Evolutionary conservation across 2,888 invertebrate species (phyloP).

Genomic region (Lysandra bellargus): DNA sequence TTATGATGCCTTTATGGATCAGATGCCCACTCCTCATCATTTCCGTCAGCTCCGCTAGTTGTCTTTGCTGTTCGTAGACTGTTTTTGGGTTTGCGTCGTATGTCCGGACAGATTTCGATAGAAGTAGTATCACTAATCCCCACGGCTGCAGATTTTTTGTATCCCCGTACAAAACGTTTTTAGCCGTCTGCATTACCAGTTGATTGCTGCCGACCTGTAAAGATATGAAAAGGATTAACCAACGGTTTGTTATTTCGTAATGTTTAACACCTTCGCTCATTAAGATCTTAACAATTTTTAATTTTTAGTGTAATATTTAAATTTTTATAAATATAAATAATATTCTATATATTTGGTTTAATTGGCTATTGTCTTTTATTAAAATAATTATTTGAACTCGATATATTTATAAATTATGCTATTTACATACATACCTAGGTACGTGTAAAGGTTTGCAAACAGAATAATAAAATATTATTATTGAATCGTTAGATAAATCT

Average conservation of each 20-base stretch:
- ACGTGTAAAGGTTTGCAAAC: too few species aligned
- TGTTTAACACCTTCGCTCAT: background rate
- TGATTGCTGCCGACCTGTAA: slow-evolving; percentile 89
- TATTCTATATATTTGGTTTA: background rate
- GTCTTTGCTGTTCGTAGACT: slow-evolving; percentile 73
- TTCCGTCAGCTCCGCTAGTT: slow-evolving; percentile 86
- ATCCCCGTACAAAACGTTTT: slow-evolving; percentile 89
- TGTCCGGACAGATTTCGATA: slow-evolving; percentile 87
- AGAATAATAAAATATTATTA: too few species aligned
- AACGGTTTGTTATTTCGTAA: background rate
- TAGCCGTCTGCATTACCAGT: slow-evolving; percentile 91
- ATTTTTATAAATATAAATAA: background rate
- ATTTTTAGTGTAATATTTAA: background rate
- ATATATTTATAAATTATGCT: background rate
- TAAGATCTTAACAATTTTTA: background rate
- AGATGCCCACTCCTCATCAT: slow-evolving; percentile 93
- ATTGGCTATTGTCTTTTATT: background rate
- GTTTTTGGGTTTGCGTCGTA: slow-evolving; percentile 82
- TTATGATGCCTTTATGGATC: slow-evolving; percentile 85
- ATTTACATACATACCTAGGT: too few species aligned
- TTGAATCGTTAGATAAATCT: too few species aligned
- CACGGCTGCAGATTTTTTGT: slow-evolving; percentile 92
- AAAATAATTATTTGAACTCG: background rate
- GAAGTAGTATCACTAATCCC: slow-evolving; percentile 90
- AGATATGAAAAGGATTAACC: background rate